Percentiles rank a stretch among this genome's conserved stretches.
phyloP scores from a whole-genome alignment of 2,888 invertebrate genomes.

The Ypsolopha sequella region DNA sequence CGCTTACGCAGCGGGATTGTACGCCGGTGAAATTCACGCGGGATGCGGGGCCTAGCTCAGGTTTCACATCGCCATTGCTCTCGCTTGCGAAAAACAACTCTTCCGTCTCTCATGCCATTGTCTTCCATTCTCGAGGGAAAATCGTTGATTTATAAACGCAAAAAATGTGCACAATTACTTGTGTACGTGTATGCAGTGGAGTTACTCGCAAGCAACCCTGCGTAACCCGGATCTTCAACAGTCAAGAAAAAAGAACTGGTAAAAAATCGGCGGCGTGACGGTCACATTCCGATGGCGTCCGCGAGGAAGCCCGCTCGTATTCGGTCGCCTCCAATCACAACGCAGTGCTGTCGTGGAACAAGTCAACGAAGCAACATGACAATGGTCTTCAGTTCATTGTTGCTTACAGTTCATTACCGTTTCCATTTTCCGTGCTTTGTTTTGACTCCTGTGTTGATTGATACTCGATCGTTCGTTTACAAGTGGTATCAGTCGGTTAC shows the following conservation, averaged over 20 bases:
- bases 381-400: too few relatives aligned
- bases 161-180: too few relatives aligned
- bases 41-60: conserved; percentile 13
- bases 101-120: conserved; percentile 44
- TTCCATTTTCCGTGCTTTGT: too few relatives aligned
- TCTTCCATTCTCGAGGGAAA: conserved; percentile 28
- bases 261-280: conserved; percentile 21
- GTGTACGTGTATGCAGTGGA: background rate
- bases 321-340: too few relatives aligned
- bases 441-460: too few relatives aligned
- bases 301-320: conserved; percentile 21
- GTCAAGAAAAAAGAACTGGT: conserved; percentile 24
- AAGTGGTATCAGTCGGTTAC: too few relatives aligned
- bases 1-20: conserved; percentile 19
- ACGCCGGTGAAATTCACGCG: conserved; percentile 44
- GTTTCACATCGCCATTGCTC: conserved; percentile 27
- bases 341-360: too few relatives aligned
- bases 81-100: conserved; percentile 26
- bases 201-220: conserved; percentile 4
- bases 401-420: too few relatives aligned
- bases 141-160: conserved; percentile 7
- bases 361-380: too few relatives aligned
- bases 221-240: conserved; percentile 28
- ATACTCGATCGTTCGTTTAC: too few relatives aligned
- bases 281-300: conserved; percentile 24